phyloP scores from a whole-genome alignment of 2,113 vertebrate species.

The Nerophis ophidion region DNA sequence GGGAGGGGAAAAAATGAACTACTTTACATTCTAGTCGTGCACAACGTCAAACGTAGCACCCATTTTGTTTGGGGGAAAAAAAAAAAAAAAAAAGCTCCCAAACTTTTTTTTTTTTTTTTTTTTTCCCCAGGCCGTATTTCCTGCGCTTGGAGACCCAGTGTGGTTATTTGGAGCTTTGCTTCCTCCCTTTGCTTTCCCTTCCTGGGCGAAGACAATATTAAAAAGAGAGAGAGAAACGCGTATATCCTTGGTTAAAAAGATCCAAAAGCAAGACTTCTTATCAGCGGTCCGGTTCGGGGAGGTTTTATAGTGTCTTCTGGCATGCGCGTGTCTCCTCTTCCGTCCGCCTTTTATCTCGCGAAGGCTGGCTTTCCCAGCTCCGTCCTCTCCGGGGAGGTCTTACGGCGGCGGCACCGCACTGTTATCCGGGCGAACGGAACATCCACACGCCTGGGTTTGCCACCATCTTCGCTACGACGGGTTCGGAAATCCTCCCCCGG shows the following conservation, averaged over 20 bases:
- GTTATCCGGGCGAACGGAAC: slow-evolving; percentile 22
- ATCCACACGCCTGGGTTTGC: slow-evolving; percentile 25
- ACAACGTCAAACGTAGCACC: slow-evolving; percentile 36
- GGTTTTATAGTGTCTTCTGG: slow-evolving; percentile 49
- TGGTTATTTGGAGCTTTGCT: slow-evolving; percentile 59
- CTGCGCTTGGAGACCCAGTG: slow-evolving; percentile 60
- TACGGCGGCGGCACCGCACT: slow-evolving; percentile 6
- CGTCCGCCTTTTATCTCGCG: slow-evolving; percentile 12
- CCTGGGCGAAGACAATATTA: slow-evolving; percentile 26
- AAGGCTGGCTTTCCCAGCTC: slow-evolving; percentile 47
- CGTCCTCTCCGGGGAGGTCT: not conserved
- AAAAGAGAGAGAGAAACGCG: slow-evolving; percentile 24
- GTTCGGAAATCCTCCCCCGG: slow-evolving; percentile 63
- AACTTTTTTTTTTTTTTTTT: slow-evolving; percentile 57
- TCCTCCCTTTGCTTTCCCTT: slow-evolving; percentile 54
- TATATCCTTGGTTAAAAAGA: slow-evolving; percentile 17
- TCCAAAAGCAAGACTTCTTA: slow-evolving; percentile 19
- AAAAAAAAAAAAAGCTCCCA: slow-evolving; percentile 35
- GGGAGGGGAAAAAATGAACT: not conserved
- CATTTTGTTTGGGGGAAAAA: slow-evolving; percentile 23
- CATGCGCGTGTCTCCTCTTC: slow-evolving; percentile 43
- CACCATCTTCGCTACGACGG: slow-evolving; percentile 56
- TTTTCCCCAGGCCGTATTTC: slow-evolving; percentile 66
- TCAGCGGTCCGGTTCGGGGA: slow-evolving; percentile 40
- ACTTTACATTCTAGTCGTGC: slow-evolving; percentile 24